Percentiles rank a stretch among this genome's conserved stretches.
Evolutionary conservation across 1,140 invertebrate genomes (phyloP).

Genomic region (Chrysomallon squamiferum): DNA sequence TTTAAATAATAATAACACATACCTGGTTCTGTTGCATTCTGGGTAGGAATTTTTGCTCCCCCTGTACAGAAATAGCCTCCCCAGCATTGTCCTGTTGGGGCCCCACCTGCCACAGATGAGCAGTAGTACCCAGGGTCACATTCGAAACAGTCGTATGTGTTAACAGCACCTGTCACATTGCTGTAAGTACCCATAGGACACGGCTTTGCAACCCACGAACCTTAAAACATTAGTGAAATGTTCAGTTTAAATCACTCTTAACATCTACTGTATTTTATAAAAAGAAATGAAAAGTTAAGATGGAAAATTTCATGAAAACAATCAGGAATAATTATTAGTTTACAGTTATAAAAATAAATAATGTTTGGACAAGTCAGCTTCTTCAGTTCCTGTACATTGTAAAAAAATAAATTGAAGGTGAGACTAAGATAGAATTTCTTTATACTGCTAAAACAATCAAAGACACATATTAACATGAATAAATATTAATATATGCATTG

Average conservation of each 20-base stretch:
- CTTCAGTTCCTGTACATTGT: no score
- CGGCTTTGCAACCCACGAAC: slow-evolving; percentile 48
- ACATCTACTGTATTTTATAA: neutral
- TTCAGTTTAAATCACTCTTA: neutral
- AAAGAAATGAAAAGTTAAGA: neutral
- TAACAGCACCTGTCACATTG: slow-evolving; percentile 54
- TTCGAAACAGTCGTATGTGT: slow-evolving; percentile 55
- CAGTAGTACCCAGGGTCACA: slow-evolving; percentile 61
- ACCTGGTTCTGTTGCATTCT: slow-evolving; percentile 50
- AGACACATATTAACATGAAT: no score
- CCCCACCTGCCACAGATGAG: slow-evolving; percentile 51
- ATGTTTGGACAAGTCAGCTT: no score
- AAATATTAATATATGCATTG: no score
- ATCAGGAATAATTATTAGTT: neutral
- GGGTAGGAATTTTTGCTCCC: slow-evolving; percentile 39
- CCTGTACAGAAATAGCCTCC: slow-evolving; percentile 57
- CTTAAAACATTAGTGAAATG: no score
- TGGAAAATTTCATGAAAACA: neutral
- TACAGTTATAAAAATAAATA: no score
- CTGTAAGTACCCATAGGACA: slow-evolving; percentile 60
- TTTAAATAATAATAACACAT: no score
- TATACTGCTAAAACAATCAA: no score
- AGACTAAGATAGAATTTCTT: no score
- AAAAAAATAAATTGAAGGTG: no score
- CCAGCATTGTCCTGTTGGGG: slow-evolving; percentile 53